Evolutionary conservation across 2,888 invertebrate genomes (phyloP).

Genomic region (Seladonia tumulorum): DNA sequence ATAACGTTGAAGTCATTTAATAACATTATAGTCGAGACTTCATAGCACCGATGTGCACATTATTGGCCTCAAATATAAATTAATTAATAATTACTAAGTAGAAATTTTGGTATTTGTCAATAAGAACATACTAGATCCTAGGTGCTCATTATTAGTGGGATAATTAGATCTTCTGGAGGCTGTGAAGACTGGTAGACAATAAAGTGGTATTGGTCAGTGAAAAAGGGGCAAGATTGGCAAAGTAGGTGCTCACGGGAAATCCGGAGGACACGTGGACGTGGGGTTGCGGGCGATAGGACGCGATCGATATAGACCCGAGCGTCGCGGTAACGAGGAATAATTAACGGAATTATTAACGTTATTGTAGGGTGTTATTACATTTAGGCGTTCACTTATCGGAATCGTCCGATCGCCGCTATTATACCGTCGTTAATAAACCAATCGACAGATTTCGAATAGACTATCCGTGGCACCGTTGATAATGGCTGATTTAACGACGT

Average conservation of each 20-base stretch:
- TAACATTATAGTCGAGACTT: too few relatives aligned
- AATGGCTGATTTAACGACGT: constrained; percentile 49
- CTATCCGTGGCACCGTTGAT: constrained; percentile 9
- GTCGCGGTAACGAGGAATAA: constrained; percentile 51
- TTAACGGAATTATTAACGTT: constrained; percentile 65
- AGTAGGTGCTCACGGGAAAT: neutral
- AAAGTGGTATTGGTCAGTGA: too few relatives aligned
- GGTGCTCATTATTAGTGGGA: neutral
- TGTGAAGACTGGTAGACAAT: too few relatives aligned
- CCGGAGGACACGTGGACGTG: neutral
- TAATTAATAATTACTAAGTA: neutral
- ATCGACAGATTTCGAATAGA: constrained; percentile 38
- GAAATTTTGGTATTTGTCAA: neutral
- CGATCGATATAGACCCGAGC: constrained; percentile 33
- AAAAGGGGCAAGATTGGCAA: neutral
- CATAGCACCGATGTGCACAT: too few relatives aligned
- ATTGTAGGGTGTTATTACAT: constrained; percentile 59
- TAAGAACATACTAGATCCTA: neutral
- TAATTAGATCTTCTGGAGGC: neutral
- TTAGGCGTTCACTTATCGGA: constrained; percentile 55
- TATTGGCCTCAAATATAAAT: too few relatives aligned
- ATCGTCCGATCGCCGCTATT: constrained; percentile 56
- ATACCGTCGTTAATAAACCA: constrained; percentile 50
- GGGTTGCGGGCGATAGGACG: constrained; percentile 10
- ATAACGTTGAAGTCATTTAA: too few relatives aligned